phyloP scores from a whole-genome alignment of 2,888 invertebrate species.

The Catocala fraxini region DNA sequence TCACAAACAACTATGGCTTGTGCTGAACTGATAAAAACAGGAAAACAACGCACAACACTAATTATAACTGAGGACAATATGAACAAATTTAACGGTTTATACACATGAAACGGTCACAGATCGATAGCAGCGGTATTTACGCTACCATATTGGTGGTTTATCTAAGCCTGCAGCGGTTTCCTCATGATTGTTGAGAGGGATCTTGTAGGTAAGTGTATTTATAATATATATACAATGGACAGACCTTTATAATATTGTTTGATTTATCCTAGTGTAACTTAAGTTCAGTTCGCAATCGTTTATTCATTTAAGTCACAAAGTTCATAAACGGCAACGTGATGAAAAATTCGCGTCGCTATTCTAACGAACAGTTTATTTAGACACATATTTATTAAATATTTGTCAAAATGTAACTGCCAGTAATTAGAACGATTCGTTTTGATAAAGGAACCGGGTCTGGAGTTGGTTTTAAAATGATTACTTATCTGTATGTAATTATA shows the following conservation, averaged over 20 bases:
- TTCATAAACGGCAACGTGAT: too few species aligned
- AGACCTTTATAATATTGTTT: constrained; percentile 2
- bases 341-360: too few species aligned
- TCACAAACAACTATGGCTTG: constrained; percentile 42
- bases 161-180: constrained; percentile 39
- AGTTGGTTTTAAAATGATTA: too few species aligned
- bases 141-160: background rate
- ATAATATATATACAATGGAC: background rate
- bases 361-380: too few species aligned
- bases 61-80: constrained; percentile 55
- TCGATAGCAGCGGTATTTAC: constrained; percentile 45
- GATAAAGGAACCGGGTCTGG: too few species aligned
- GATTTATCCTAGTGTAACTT: constrained; percentile 3
- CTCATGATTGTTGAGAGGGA: constrained; percentile 41
- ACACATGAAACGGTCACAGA: constrained; percentile 43
- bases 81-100: constrained; percentile 65
- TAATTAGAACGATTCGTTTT: too few species aligned
- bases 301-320: too few species aligned
- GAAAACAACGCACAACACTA: constrained; percentile 58
- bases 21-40: constrained; percentile 53
- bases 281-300: too few species aligned
- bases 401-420: too few species aligned
- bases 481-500: too few species aligned
- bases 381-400: too few species aligned
- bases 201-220: constrained; percentile 25